Percentiles rank a stretch among this genome's conserved stretches.
phyloP scores from a whole-genome alignment of 2,888 invertebrate species.

The Polymixis flavicincta region DNA sequence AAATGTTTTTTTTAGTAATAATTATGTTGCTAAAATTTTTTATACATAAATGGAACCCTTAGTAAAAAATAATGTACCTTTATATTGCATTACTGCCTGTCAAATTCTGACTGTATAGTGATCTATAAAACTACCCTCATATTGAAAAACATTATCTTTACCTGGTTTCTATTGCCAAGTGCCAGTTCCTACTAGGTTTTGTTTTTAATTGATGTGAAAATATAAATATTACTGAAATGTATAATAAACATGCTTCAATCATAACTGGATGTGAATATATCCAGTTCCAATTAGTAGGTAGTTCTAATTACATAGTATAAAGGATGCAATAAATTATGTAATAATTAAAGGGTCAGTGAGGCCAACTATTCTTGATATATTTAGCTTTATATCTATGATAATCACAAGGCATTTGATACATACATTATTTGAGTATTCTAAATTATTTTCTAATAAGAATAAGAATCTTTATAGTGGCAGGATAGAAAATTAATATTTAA shows the following conservation, averaged over 20 bases:
- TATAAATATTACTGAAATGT: slow-evolving; percentile 33
- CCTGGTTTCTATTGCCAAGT: slow-evolving; percentile 29
- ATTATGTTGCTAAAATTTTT: not conserved
- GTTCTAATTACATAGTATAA: slow-evolving; percentile 39
- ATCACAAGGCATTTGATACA: slow-evolving; percentile 5
- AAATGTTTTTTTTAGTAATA: too few species aligned
- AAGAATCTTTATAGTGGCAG: not conserved
- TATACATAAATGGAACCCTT: not conserved
- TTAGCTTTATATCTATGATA: slow-evolving; percentile 9
- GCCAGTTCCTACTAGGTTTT: slow-evolving; percentile 21
- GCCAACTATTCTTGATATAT: slow-evolving; percentile 26
- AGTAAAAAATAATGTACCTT: not conserved
- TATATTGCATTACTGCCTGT: not conserved
- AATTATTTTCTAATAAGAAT: slow-evolving; percentile 26
- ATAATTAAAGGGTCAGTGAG: slow-evolving; percentile 60
- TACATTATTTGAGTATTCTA: not conserved
- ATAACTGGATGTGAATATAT: slow-evolving; percentile 39
- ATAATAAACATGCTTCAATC: slow-evolving; percentile 23
- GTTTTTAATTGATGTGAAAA: not conserved
- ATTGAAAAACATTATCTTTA: not conserved
- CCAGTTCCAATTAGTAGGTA: slow-evolving; percentile 41
- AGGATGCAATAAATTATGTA: slow-evolving; percentile 58
- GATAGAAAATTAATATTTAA: not conserved
- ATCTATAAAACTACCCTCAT: slow-evolving; percentile 23
- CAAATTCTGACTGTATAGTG: not conserved